These are phyloP conservation scores for Cottoperca gobio DNA, from an alignment of 2,797 vertebrate genomes.

Conservation along the genomic window DNA sequence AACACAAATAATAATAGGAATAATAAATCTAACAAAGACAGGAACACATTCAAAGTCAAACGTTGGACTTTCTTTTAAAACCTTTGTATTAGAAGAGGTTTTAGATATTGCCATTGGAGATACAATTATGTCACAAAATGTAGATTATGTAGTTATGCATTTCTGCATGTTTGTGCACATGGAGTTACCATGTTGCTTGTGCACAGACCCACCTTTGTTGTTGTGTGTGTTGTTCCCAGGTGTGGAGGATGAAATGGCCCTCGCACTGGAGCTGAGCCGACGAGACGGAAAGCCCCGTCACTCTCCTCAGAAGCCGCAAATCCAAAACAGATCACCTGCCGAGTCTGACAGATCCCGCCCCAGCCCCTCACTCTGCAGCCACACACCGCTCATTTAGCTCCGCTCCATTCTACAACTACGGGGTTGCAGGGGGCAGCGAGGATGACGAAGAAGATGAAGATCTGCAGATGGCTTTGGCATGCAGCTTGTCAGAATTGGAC, in stretches of 20 bases:
- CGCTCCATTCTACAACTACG: constrained; percentile 82
- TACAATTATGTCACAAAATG: not conserved
- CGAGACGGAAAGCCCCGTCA: constrained; percentile 82
- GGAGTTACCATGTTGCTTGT: not conserved
- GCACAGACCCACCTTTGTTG: constrained; percentile 9
- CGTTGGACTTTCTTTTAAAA: not conserved
- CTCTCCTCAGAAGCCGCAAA: constrained; percentile 56
- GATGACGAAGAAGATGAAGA: constrained; percentile 91
- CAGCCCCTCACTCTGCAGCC: constrained; percentile 59
- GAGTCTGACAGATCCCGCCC: constrained; percentile 65
- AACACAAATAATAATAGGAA: not conserved
- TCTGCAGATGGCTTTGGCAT: constrained; percentile 97
- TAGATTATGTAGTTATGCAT: not conserved
- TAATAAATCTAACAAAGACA: not conserved
- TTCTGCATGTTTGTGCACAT: not conserved
- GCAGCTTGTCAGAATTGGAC: constrained; percentile 97
- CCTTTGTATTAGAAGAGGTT: not conserved
- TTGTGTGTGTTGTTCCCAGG: constrained; percentile 80
- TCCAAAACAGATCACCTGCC: constrained; percentile 52
- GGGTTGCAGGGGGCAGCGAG: constrained; percentile 48
- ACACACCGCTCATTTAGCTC: constrained; percentile 82
- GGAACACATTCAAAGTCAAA: not conserved
- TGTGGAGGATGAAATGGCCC: constrained; percentile 92
- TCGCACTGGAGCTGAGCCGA: constrained; percentile 94
- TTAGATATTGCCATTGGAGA: not conserved